Evolutionary conservation across 2,113 vertebrate species (phyloP).

Genomic region (Brachypteracias leptosomus): DNA sequence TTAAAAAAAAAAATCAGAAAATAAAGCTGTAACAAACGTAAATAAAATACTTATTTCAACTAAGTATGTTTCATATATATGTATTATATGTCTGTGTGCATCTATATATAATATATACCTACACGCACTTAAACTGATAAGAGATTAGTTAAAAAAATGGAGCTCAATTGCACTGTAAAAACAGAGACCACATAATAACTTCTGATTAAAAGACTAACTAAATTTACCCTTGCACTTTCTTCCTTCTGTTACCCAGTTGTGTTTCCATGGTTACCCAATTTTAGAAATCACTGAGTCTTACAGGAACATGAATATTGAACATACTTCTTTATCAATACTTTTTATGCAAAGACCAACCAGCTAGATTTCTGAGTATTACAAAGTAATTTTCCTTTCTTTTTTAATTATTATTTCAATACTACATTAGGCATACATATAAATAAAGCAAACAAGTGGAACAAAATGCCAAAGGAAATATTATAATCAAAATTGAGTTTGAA

Average conservation of each 20-base stretch:
- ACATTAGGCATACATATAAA: neutral
- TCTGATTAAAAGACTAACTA: conserved; percentile 13
- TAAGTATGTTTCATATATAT: neutral
- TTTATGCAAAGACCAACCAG: neutral
- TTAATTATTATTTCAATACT: neutral
- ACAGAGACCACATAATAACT: neutral
- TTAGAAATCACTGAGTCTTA: conserved; percentile 5
- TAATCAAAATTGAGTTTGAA: neutral
- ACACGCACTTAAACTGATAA: neutral
- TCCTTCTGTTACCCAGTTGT: neutral
- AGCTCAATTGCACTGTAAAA: neutral
- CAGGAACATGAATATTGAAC: neutral
- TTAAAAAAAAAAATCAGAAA: neutral
- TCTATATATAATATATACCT: neutral
- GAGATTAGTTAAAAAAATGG: neutral
- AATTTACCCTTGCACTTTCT: conserved; percentile 1
- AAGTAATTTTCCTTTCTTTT: neutral
- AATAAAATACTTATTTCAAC: neutral
- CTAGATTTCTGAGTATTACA: neutral
- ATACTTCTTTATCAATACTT: neutral
- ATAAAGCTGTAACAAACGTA: neutral
- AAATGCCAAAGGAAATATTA: neutral
- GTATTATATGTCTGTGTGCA: neutral
- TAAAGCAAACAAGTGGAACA: neutral
- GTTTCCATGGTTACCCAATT: conserved; percentile 46